Evolutionary conservation across 2,113 vertebrate species (phyloP).

Genomic region (Scartelaos histophorus): DNA sequence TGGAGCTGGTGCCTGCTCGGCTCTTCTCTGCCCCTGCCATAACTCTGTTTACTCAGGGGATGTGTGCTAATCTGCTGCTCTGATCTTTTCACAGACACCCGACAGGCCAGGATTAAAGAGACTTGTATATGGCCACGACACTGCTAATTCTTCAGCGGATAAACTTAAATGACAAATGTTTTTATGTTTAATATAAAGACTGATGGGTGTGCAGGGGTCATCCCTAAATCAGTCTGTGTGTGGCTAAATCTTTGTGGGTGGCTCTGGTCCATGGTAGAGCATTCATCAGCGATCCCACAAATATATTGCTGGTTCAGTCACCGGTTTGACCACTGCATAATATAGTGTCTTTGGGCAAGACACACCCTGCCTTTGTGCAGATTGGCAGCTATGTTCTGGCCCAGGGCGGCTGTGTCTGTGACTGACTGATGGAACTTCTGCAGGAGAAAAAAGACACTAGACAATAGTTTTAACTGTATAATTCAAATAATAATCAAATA

Average conservation of each 20-base stretch:
- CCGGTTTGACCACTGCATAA: neutral
- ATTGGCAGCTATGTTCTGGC: too few relatives aligned
- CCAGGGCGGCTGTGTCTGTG: too few relatives aligned
- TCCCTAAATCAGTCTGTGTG: constrained; percentile 42
- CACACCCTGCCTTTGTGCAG: too few relatives aligned
- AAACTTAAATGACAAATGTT: constrained; percentile 48
- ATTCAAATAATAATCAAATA: too few relatives aligned
- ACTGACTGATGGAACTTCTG: too few relatives aligned
- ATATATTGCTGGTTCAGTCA: neutral
- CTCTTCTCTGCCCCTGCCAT: constrained; percentile 37
- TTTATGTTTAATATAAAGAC: constrained; percentile 29
- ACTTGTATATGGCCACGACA: constrained; percentile 35
- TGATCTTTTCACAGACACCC: constrained; percentile 49
- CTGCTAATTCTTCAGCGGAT: constrained; percentile 50
- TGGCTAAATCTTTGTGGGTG: constrained; percentile 50
- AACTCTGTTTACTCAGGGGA: constrained; percentile 74
- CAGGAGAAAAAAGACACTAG: too few relatives aligned
- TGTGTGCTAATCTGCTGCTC: constrained; percentile 70
- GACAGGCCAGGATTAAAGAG: constrained; percentile 54
- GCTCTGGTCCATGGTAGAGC: constrained; percentile 41
- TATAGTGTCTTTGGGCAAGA: neutral
- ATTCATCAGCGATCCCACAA: neutral
- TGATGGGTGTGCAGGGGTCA: constrained; percentile 22
- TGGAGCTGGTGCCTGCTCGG: constrained; percentile 40
- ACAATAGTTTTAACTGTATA: too few relatives aligned